Evolutionary conservation across 2,888 invertebrate species (phyloP).

Genomic region (Drosophila neonasuta): DNA sequence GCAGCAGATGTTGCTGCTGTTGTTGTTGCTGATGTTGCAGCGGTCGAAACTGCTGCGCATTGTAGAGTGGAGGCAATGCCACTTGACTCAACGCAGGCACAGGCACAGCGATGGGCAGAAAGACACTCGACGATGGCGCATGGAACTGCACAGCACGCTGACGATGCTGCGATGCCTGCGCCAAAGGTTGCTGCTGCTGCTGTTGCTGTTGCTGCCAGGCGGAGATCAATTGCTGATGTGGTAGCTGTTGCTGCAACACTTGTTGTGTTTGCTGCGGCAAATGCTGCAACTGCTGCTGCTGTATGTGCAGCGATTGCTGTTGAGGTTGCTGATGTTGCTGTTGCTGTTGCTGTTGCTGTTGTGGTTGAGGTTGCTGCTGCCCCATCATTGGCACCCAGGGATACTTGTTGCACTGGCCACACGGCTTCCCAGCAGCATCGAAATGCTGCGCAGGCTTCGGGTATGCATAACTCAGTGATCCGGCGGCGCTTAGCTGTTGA

Average conservation of each 20-base stretch:
- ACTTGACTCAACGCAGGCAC: slow-evolving; percentile 86
- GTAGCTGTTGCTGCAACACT: slow-evolving; percentile 17
- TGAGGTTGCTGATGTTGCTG: slow-evolving; percentile 44
- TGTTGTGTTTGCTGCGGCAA: slow-evolving; percentile 49
- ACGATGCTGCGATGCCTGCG: slow-evolving; percentile 58
- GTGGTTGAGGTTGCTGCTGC: slow-evolving; percentile 58
- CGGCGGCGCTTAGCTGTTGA: slow-evolving; percentile 63
- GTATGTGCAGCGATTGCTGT: slow-evolving; percentile 21
- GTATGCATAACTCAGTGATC: slow-evolving; percentile 65
- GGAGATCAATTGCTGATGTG: slow-evolving; percentile 45
- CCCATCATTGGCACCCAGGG: slow-evolving; percentile 90
- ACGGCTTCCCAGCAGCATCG: slow-evolving; percentile 83
- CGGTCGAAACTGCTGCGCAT: slow-evolving; percentile 84
- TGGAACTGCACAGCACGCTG: slow-evolving; percentile 57
- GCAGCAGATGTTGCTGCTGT: slow-evolving; percentile 16
- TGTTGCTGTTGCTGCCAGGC: slow-evolving; percentile 27
- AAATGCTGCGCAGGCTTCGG: slow-evolving; percentile 64
- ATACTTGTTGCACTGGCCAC: slow-evolving; percentile 90
- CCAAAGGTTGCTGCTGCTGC: slow-evolving; percentile 35
- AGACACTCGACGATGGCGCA: slow-evolving; percentile 47
- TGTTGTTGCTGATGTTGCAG: slow-evolving; percentile 63
- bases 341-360: slow-evolving; percentile 50
- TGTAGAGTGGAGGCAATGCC: slow-evolving; percentile 85
- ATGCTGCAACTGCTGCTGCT: slow-evolving; percentile 60
- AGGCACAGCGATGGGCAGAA: slow-evolving; percentile 84